Evolutionary conservation across 2,113 vertebrate species (phyloP), one percentile per base, ranked within the genome.

Genomic region (Neodontobutis hainanensis): DNA sequence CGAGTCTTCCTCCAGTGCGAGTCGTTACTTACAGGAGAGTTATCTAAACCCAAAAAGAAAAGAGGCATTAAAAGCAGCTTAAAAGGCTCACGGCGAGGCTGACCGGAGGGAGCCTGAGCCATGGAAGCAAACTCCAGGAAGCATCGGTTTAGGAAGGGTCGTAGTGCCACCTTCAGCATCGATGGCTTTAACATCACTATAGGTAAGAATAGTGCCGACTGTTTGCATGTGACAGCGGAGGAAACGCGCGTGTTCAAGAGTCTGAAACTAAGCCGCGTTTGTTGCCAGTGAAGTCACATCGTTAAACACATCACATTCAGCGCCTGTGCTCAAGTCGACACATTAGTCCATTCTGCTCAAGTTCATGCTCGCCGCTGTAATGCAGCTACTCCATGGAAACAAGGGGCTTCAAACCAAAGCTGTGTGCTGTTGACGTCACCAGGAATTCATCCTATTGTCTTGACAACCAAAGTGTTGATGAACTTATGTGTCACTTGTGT

Each of bases 111-210:
- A 63, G 56, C 61, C 46, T 34, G 16, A 88, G 92, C 73, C 67
- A 97, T 97, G 96, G 96, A 97, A 78, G 85, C 92, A 34, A 92
- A 90, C 82, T 91, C 89, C 81, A 95, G 90, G 90, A 98, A 97
- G 87, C 94, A 96, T 78, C 93, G 93, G 59, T 96, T 97, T 88
- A 97, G 95, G 75, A 98, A 98, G 90, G 95, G 95, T 89, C 92
- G 92, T 83, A 96, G 95, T 88, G 95, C 95, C 79, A 96, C 94
- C 83, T 97, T 99, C 93, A 98, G 94, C 94, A 96, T 98, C 57
- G 96, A 98, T 69, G 96, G 96, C 87, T 98, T 95, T 85, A 98
- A 94, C 93, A 96, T 99, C 89, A 97, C 95, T 36, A 96, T 98
- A 72, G 96, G 97, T 99, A 93, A 92, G 92, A 81, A 79, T 69